Evolutionary conservation across 1,140 invertebrate species (phyloP), one percentile per base, ranked within the genome.

Genomic region (Pseudachorutes palmiensis): DNA sequence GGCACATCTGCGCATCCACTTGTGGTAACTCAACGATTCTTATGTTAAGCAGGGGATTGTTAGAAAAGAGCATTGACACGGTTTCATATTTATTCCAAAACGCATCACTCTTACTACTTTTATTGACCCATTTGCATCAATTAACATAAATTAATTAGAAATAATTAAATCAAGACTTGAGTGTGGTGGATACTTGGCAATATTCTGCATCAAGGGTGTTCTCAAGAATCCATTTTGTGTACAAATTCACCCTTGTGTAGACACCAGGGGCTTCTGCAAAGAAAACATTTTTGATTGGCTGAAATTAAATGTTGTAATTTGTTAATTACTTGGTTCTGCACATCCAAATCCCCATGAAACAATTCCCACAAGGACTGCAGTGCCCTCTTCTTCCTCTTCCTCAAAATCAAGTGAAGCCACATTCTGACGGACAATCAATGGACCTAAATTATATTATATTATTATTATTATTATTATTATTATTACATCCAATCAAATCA

Each of bases 291-390:
- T 55, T 55, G 24, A 55, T 55, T 55, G 24, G 5, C 36, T 9
- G 19, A 41, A 41, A 41, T 9, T 19, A 41, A 41, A 9, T n/a
- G n/a, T n/a, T n/a, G n/a, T n/a, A n/a, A n/a, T n/a, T n/a, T n/a
- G n/a, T n/a, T n/a, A n/a, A n/a, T 12, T 24, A 55, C 51, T 55
- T 22, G 51, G 12, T 26, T 55, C 24, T 9, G 14, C 51, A 26
- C 51, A 55, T 5, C 51, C 51, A 22, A 63, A 45, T 19, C 64
- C 64, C 64, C 64, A 65, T 1, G 64, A 65, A 30, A 65, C 55
- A 2, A 65, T 32, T 58, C 64, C 64, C n/a, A 58, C 30, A 22
- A 65, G 22, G n/a, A 32, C 29, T 12, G 55, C 49, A 2, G 22
- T 30, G n/a, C 26, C 29, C 29, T 65, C 31, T 32, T 65, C 48